These are phyloP conservation scores for Aleiodes leptofemur DNA, from an alignment of 2,888 invertebrate genomes.

Conservation along the genomic window DNA sequence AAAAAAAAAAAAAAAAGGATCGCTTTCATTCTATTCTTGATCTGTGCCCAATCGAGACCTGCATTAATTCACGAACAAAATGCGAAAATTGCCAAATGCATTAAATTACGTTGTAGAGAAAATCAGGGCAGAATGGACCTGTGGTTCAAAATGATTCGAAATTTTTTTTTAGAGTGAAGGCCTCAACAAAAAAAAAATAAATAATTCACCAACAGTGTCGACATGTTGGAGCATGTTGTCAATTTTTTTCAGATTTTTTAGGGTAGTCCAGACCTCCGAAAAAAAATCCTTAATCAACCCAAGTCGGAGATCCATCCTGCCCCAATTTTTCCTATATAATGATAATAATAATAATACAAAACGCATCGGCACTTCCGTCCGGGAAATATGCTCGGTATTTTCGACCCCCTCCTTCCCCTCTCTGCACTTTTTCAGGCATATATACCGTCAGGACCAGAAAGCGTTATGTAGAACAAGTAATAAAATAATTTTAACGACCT, in stretches of 20 bases:
- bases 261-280: too few relatives aligned
- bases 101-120: neutral
- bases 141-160: too few relatives aligned
- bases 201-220: too few relatives aligned
- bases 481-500: constrained; percentile 73
- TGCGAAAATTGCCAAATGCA: constrained; percentile 37
- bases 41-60: constrained; percentile 1
- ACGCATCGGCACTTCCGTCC: constrained; percentile 22
- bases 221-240: too few relatives aligned
- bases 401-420: constrained; percentile 47
- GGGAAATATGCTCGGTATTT: constrained; percentile 58
- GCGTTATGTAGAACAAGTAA: constrained; percentile 67
- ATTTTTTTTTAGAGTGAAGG: too few relatives aligned
- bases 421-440: constrained; percentile 9
- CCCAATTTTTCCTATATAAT: too few relatives aligned
- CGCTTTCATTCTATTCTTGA: constrained; percentile 24
- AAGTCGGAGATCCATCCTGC: too few relatives aligned
- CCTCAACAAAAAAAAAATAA: too few relatives aligned
- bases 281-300: too few relatives aligned
- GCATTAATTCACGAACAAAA: constrained; percentile 36
- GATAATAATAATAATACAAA: constrained; percentile 9
- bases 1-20: constrained; percentile 16
- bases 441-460: constrained; percentile 7
- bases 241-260: too few relatives aligned
- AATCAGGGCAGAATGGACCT: neutral